Evolutionary conservation across 2,888 invertebrate species (phyloP), one percentile per base, ranked within the genome.

Genomic region (Ceratothoa steindachneri): DNA sequence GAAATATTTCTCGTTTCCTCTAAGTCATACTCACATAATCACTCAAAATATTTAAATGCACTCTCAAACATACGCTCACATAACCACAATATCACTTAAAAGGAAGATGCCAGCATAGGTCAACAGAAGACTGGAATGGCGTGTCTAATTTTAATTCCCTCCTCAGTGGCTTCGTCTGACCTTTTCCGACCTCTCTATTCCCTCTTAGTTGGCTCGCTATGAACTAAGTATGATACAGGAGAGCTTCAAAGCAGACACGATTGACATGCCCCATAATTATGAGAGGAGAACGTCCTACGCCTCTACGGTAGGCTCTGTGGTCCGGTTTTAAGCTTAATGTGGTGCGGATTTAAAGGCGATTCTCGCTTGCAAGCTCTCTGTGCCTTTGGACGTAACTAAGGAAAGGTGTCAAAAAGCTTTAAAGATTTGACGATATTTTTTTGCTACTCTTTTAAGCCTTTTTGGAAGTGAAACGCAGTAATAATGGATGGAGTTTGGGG

Each of bases 81-180:
- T n/a, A n/a, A n/a, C n/a, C n/a, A n/a, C n/a, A n/a, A 41, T 41
- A 9, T 41, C 15, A 41, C 7, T 41, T 41, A 9, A 15, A 41
- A 41, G 41, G 41, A 41, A 41, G 41, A 15, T 41, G n/a, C 41
- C 41, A 41, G 15, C 41, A 41, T 60, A 60, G 27, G 60, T 60
- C 27, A 60, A 60, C 60, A 60, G 60, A 60, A 60, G 27, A n/a
- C 60, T 24, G n/a, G 60, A 60, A n/a, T 60, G 60, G 60, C 60
- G 60, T 60, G 27, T 60, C 60, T n/a, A 60, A 60, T 60, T 24
- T 60, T 60, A 60, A 60, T 60, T 60, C 60, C 60, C 60, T 60
- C 60, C 60, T 60, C 60, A 60, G 60, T 60, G 60, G 60, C 60
- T 12, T 60, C 3, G 22, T 22, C n/a, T 24, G 60, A 60, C 60